These are phyloP conservation scores for Chloroceryle aenea DNA, from an alignment of 2,113 vertebrate genomes.

Conservation along the genomic window DNA sequence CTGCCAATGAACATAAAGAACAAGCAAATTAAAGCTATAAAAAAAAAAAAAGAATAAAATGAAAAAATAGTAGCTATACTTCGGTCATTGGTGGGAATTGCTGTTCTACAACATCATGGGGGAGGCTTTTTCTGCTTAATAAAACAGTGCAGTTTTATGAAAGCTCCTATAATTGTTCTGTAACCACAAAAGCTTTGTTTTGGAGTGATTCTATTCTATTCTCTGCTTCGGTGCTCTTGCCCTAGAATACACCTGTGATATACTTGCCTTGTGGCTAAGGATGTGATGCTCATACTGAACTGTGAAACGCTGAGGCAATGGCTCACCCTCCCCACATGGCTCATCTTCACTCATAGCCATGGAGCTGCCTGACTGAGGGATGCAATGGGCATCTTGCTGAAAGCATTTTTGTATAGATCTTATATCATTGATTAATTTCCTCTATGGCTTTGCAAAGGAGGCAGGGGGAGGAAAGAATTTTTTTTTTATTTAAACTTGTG, in stretches of 20 bases:
- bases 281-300: not conserved
- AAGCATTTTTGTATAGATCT: not conserved
- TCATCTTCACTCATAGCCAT: conserved; percentile 17
- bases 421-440: not conserved
- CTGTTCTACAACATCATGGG: not conserved
- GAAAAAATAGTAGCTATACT: not conserved
- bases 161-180: conserved; percentile 22
- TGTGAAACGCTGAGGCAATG: not conserved
- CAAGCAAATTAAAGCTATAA: conserved; percentile 71
- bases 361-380: not conserved
- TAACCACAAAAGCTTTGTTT: conserved; percentile 23
- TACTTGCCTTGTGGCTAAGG: conserved; percentile 42
- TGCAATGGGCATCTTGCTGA: not conserved
- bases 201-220: not conserved
- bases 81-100: not conserved
- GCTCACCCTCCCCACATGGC: conserved; percentile 17
- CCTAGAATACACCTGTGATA: conserved; percentile 17
- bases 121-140: conserved; percentile 33
- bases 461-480: too few relatives aligned
- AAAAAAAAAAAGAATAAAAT: not conserved
- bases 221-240: not conserved
- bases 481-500: not conserved
- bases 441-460: not conserved
- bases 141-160: conserved; percentile 23
- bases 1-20: conserved; percentile 73